Conservation (phyloP, 2,888 invertebrate genomes). For the Lasioglossum calceatum region DNA sequence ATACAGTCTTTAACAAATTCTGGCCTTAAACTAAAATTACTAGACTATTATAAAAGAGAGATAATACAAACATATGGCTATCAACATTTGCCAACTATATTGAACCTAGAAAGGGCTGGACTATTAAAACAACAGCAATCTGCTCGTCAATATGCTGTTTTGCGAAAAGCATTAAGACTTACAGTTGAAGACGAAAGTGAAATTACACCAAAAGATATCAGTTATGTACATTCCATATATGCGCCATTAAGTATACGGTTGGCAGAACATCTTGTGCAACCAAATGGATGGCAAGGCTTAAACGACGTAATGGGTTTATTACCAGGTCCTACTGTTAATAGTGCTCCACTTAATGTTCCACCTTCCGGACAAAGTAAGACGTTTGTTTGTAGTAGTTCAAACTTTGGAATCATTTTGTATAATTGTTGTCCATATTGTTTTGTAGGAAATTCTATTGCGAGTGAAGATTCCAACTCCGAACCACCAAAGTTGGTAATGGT, state of each 20-base stretch:
- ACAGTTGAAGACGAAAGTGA: constrained; percentile 96
- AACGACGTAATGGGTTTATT: constrained; percentile 93
- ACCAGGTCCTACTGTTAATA: constrained; percentile 89
- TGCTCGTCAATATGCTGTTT: constrained; percentile 89
- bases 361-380: constrained; percentile 71
- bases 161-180: constrained; percentile 92
- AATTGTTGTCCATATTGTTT: constrained; percentile 28
- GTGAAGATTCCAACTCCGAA: constrained; percentile 84
- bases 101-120: constrained; percentile 95
- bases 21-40: constrained; percentile 95
- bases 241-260: constrained; percentile 96
- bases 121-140: constrained; percentile 91
- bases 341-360: constrained; percentile 60
- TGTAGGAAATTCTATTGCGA: constrained; percentile 83
- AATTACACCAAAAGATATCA: constrained; percentile 93
- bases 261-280: constrained; percentile 91
- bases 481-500: constrained; percentile 92
- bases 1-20: constrained; percentile 97
- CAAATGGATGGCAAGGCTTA: constrained; percentile 91
- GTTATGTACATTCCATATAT: constrained; percentile 96
- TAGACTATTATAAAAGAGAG: constrained; percentile 90
- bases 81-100: constrained; percentile 91
- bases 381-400: constrained; percentile 16
- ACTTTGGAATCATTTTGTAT: not conserved
- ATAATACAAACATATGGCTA: constrained; percentile 95